Conservation (phyloP, 2,888 invertebrate species). For the Lycia hirtaria region DNA sequence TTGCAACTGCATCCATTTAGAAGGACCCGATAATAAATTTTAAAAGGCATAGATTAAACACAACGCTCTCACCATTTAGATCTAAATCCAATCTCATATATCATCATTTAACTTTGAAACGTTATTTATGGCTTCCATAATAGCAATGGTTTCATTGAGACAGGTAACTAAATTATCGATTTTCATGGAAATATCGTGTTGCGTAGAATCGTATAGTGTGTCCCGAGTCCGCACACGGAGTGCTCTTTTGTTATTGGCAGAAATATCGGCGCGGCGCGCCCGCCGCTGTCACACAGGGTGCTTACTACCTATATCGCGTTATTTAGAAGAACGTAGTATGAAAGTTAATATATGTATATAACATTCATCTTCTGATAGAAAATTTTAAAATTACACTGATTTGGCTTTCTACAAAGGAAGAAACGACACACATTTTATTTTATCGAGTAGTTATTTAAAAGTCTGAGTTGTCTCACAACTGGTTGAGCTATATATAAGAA, state of each 20-base stretch:
- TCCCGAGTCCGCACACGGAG: constrained; percentile 30
- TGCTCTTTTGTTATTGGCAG: constrained; percentile 40
- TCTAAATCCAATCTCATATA: constrained; percentile 8
- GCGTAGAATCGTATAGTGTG: constrained; percentile 43
- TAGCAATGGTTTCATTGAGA: background rate
- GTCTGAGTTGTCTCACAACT: too few species aligned
- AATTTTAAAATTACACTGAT: background rate
- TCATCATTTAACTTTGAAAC: constrained; percentile 5
- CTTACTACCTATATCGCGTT: constrained; percentile 26
- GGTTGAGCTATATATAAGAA: too few species aligned
- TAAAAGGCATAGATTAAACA: constrained; percentile 3
- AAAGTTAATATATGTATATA: background rate
- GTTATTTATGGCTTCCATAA: constrained; percentile 22
- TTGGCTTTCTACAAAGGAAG: too few species aligned
- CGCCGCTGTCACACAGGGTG: constrained; percentile 39
- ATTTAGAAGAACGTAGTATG: constrained; percentile 2
- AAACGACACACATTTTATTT: too few species aligned
- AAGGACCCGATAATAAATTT: constrained; percentile 1
- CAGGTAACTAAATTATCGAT: constrained; percentile 10
- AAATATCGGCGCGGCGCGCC: constrained; percentile 36
- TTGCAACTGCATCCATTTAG: background rate
- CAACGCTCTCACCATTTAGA: background rate
- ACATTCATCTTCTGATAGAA: background rate
- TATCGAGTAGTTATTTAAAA: too few species aligned
- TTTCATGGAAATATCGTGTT: constrained; percentile 34